Evolutionary conservation across 1,140 invertebrate species (phyloP).

Genomic region (Elymnias hypermnestra): DNA sequence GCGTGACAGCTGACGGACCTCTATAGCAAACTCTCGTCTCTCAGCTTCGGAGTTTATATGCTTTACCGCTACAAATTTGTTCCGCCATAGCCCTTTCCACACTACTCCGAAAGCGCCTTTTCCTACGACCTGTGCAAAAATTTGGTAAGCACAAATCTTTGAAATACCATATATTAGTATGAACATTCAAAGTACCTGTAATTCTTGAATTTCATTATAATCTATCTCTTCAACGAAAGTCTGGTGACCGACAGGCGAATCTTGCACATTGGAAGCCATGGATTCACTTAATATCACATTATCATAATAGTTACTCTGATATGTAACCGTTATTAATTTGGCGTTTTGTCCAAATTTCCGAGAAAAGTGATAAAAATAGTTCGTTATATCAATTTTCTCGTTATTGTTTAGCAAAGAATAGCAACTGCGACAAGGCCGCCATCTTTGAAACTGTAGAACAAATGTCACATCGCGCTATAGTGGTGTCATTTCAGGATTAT

Average conservation of each 20-base stretch:
- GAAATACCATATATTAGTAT: conserved; percentile 4
- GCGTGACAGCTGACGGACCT: conserved; percentile 92
- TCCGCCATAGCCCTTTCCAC: conserved; percentile 91
- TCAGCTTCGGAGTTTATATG: conserved; percentile 93
- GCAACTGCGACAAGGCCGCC: conserved; percentile 73
- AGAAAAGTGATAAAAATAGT: conserved; percentile 55
- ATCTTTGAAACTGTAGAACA: conserved; percentile 70
- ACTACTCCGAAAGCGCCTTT: conserved; percentile 98
- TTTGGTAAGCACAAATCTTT: background rate
- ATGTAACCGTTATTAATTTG: conserved; percentile 30
- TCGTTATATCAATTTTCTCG: conserved; percentile 58
- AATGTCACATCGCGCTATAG: conserved; percentile 33
- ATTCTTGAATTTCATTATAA: conserved; percentile 72
- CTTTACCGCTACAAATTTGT: conserved; percentile 93
- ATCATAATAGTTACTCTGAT: conserved; percentile 55
- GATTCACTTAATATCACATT: conserved; percentile 71
- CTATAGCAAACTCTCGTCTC: conserved; percentile 87
- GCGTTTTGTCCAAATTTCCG: conserved; percentile 37
- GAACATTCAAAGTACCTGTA: conserved; percentile 55
- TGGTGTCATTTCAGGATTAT: background rate
- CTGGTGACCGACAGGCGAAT: conserved; percentile 63
- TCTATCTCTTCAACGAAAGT: conserved; percentile 74
- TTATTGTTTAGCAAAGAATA: conserved; percentile 72
- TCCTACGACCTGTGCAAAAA: conserved; percentile 85
- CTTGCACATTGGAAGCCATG: conserved; percentile 72